phyloP scores from a whole-genome alignment of 2,797 vertebrate genomes.

The Emys orbicularis region DNA sequence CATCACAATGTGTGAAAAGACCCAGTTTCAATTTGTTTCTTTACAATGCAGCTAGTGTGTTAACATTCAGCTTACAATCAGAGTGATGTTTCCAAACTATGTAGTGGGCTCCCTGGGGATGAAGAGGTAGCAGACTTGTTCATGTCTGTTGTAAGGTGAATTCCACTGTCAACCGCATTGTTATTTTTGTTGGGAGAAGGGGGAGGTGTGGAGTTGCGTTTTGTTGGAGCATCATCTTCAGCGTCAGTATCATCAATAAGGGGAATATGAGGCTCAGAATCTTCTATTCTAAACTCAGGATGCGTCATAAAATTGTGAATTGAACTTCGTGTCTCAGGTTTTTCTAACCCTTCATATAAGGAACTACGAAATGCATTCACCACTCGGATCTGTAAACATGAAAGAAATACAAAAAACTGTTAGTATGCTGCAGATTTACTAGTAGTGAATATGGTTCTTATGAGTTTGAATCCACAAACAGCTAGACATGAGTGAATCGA shows the following conservation, averaged over 20 bases:
- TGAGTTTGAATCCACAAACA: conserved; percentile 88
- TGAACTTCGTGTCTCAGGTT: conserved; percentile 96
- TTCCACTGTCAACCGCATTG: conserved; percentile 96
- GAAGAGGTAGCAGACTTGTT: conserved; percentile 94
- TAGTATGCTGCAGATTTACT: conserved; percentile 18
- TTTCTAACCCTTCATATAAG: conserved; percentile 98
- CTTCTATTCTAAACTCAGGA: conserved; percentile 99
- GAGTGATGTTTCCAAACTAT: conserved; percentile 99
- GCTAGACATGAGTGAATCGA: conserved; percentile 85
- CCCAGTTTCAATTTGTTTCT: conserved; percentile 87
- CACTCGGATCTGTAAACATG: conserved; percentile 94
- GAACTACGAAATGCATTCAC: conserved; percentile 99
- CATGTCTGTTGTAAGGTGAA: conserved; percentile 94
- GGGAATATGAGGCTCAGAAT: conserved; percentile 98
- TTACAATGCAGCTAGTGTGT: conserved; percentile 87
- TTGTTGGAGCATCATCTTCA: conserved; percentile 97
- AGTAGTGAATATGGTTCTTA: conserved; percentile 76
- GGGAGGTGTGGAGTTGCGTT: conserved; percentile 92
- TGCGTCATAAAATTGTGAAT: conserved; percentile 99
- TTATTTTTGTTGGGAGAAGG: conserved; percentile 99
- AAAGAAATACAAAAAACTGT: conserved; percentile 43
- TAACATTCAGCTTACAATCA: conserved; percentile 92
- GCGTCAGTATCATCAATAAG: conserved; percentile 99
- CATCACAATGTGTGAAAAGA: conserved; percentile 86
- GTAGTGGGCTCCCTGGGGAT: conserved; percentile 95